Evolutionary conservation across 2,888 invertebrate genomes (phyloP).

Genomic region (Phaedon cochleariae): DNA sequence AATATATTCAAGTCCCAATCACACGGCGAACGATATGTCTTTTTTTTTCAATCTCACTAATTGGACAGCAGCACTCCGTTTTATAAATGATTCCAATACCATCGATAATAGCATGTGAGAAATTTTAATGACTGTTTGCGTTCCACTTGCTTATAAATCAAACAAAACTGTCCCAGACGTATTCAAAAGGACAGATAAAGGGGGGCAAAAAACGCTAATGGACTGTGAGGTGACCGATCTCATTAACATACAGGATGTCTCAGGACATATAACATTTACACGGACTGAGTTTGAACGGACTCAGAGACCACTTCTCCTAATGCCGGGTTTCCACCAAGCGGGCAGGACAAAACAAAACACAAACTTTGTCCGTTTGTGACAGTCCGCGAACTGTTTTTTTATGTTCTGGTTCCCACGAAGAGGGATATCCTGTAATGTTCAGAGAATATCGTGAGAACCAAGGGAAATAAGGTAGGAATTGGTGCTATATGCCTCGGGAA

Average conservation of each 20-base stretch:
- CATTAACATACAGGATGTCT: slow-evolving; percentile 10
- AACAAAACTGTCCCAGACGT: slow-evolving; percentile 20
- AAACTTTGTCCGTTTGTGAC: too few relatives aligned
- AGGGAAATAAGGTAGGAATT: too few relatives aligned
- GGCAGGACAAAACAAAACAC: too few relatives aligned
- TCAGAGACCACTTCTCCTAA: too few relatives aligned
- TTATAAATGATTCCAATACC: background rate
- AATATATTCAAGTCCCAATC: background rate
- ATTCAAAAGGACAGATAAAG: slow-evolving; percentile 16
- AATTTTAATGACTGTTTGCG: slow-evolving; percentile 17
- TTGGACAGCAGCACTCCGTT: background rate
- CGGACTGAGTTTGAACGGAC: too few relatives aligned
- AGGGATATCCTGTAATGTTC: too few relatives aligned
- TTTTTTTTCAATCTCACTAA: background rate
- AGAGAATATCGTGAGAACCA: too few relatives aligned
- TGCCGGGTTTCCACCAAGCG: too few relatives aligned
- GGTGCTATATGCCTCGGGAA: too few relatives aligned
- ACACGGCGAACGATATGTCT: background rate
- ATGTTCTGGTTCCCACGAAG: too few relatives aligned
- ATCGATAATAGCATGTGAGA: slow-evolving; percentile 15
- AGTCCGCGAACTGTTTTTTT: too few relatives aligned
- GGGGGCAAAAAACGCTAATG: slow-evolving; percentile 15
- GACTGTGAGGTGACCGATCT: slow-evolving; percentile 8
- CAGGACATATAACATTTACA: too few relatives aligned
- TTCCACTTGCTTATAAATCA: slow-evolving; percentile 15